Base-by-base conservation (phyloP, 2,113 vertebrate species). In the Saccopteryx bilineata region DNA sequence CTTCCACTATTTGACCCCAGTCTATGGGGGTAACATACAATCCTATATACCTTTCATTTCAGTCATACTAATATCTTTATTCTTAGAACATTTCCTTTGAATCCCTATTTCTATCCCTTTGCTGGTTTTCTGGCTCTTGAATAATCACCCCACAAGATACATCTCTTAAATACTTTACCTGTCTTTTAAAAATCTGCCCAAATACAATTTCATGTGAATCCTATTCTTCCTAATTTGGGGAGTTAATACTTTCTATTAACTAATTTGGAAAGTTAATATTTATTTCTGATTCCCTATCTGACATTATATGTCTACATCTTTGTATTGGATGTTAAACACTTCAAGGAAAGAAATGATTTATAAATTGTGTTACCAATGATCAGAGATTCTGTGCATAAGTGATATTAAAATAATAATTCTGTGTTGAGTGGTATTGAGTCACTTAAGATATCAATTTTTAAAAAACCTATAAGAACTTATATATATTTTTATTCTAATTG, bases 361-460 rank as follows among this genome's bases (percentile, higher is more conserved):
- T 24, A 79, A 46, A 61, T 65, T 83, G 4, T 60, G 10, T 60
- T 78, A 54, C 9, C 66, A 89, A 7, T 74, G 19, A 31, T 68
- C 66, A 93, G n/a, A 71, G 13, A 84, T 68, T 92, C 89, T 79
- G 66, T 52, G 18, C 71, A 82, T 58, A n/a, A 76, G 46, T 33
- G 9, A 60, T 85, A 68, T 66, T 54, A 74, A 92, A 92, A 65
- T 68, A 58, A 18, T 65, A 74, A 78, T n/a, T 56, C 76, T 48
- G 28, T 80, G 13, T 61, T 68, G 15, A 96, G 39, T n/a, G 26
- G 0, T 75, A 79, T 8, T 65, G 8, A 90, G 71, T 54, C 5
- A 88, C 19, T 79, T 79, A 52, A 60, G 18, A 74, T 66, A 74
- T 1, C 21, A 50, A 84, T 66, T 93, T 65, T 54, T 61, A 65